Evolutionary conservation across 2,888 invertebrate genomes (phyloP).

Genomic region (Embidobia sp.): DNA sequence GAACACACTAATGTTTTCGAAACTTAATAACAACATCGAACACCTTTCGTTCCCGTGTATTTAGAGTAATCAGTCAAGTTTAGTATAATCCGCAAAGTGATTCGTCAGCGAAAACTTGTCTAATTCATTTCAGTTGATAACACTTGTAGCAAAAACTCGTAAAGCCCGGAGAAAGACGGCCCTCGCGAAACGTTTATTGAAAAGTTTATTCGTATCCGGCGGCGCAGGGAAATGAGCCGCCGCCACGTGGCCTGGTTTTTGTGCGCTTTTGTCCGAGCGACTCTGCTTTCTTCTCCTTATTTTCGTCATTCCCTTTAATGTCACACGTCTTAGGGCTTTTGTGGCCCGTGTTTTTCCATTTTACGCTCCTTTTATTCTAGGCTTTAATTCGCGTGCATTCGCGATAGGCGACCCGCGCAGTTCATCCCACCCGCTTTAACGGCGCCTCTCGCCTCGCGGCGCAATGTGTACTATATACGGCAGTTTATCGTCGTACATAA

Average conservation of each 20-base stretch:
- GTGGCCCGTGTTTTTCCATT: conserved; percentile 15
- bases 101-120: too few species aligned
- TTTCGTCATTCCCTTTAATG: conserved; percentile 36
- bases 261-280: conserved; percentile 6
- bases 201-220: conserved; percentile 70
- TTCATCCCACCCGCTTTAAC: conserved; percentile 16
- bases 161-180: too few species aligned
- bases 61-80: too few species aligned
- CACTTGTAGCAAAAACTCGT: too few species aligned
- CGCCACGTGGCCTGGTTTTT: conserved; percentile 55
- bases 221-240: conserved; percentile 61
- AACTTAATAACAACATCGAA: too few species aligned
- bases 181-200: conserved; percentile 69
- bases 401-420: conserved; percentile 37
- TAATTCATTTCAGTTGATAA: too few species aligned
- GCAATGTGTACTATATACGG: conserved; percentile 32
- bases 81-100: too few species aligned
- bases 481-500: conserved; percentile 49
- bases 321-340: conserved; percentile 25
- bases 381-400: conserved; percentile 20
- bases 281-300: conserved; percentile 34
- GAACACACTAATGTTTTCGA: too few species aligned
- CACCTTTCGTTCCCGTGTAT: too few species aligned
- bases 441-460: conserved; percentile 30
- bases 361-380: conserved; percentile 23